Evolutionary conservation across 1,140 invertebrate species (phyloP).

Genomic region (Paralvinella palmiformis): DNA sequence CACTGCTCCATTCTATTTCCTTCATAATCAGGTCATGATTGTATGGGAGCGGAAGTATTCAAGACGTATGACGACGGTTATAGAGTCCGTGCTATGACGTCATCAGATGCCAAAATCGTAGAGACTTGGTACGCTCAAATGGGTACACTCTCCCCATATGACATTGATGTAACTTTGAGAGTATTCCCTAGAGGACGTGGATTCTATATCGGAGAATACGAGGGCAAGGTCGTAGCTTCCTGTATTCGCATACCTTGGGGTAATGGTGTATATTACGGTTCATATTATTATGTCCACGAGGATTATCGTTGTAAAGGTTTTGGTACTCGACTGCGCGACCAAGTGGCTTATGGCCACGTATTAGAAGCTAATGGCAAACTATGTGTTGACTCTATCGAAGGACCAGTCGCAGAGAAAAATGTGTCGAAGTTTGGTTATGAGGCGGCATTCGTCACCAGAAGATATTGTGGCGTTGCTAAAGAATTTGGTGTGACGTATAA

Average conservation of each 20-base stretch:
- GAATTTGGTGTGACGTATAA: not conserved
- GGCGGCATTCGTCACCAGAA: not conserved
- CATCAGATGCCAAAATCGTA: slow-evolving; percentile 2
- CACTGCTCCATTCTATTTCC: no score
- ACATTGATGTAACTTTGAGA: slow-evolving; percentile 6
- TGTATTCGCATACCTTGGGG: slow-evolving; percentile 2
- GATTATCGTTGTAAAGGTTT: slow-evolving; percentile 4
- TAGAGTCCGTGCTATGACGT: slow-evolving; percentile 5
- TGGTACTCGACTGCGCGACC: slow-evolving; percentile 5
- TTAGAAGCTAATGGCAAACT: not conserved
- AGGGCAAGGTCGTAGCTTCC: slow-evolving; percentile 10
- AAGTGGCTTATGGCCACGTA: slow-evolving; percentile 2
- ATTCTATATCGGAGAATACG: slow-evolving; percentile 8
- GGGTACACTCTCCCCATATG: not conserved
- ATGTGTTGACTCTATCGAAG: not conserved
- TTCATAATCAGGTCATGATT: no score
- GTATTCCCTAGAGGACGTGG: not conserved
- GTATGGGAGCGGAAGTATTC: no score
- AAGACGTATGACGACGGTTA: slow-evolving; percentile 11
- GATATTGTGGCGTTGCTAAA: not conserved
- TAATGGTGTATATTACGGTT: slow-evolving; percentile 8
- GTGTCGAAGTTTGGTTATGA: not conserved
- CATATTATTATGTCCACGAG: slow-evolving; percentile 12
- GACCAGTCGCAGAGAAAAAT: not conserved
- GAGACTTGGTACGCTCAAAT: slow-evolving; percentile 8